A percentile compares a stretch with the other conserved stretches of the same genome.
Evolutionary conservation across 2,113 vertebrate genomes (phyloP).

Genomic region (Syrmaticus mikado): DNA sequence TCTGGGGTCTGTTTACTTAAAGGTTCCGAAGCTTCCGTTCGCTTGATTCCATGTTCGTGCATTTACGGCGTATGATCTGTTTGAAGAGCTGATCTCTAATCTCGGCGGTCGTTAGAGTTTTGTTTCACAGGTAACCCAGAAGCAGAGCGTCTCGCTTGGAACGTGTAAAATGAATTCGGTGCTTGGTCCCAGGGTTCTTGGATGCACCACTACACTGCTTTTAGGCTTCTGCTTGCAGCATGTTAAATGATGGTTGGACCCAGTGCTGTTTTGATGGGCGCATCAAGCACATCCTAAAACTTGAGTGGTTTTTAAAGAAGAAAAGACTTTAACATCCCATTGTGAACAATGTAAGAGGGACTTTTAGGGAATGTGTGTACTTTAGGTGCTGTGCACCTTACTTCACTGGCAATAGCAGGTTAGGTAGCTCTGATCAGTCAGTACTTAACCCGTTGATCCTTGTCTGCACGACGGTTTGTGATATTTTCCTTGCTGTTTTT

Average conservation of each 20-base stretch:
- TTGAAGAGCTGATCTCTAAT: rapidly evolving
- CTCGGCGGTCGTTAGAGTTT: background rate
- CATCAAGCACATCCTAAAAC: background rate
- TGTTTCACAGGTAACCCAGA: background rate
- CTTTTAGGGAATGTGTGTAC: rapidly evolving
- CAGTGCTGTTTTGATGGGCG: background rate
- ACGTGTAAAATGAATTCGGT: background rate
- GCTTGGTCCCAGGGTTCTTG: background rate
- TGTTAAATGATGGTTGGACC: background rate
- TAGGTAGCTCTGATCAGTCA: background rate
- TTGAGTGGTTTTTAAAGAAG: background rate
- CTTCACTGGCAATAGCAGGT: background rate
- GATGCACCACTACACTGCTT: rapidly evolving
- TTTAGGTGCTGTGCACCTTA: background rate
- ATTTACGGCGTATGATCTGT: too few species aligned
- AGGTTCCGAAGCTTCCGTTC: rapidly evolving
- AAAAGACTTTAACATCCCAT: background rate
- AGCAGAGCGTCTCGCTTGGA: background rate
- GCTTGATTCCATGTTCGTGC: too few species aligned
- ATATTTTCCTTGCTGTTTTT: background rate
- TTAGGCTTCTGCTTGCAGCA: rapidly evolving
- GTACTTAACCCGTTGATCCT: background rate
- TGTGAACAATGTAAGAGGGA: too few species aligned
- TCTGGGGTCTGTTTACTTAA: background rate
- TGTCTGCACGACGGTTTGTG: background rate